phyloP scores from a whole-genome alignment of 2,113 vertebrate species.

The Zosterops lateralis region DNA sequence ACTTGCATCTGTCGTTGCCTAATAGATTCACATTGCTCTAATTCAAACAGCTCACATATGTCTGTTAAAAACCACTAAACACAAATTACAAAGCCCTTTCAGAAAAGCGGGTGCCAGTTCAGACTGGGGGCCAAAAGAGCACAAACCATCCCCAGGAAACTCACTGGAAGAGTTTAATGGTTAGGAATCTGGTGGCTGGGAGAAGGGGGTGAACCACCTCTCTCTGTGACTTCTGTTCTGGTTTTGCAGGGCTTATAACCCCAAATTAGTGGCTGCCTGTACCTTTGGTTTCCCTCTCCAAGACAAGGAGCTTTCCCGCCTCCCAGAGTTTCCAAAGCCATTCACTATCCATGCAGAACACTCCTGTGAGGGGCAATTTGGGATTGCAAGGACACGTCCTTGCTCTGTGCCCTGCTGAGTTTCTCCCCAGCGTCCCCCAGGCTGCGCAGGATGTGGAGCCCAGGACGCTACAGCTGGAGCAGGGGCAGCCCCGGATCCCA shows the following conservation, averaged over 20 bases:
- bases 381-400: background rate
- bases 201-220: background rate
- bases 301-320: background rate
- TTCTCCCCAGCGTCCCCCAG: background rate
- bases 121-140: background rate
- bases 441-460: accelerated
- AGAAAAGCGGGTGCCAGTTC: background rate
- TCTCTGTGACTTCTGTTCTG: background rate
- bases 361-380: accelerated
- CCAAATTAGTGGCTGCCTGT: background rate
- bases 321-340: background rate
- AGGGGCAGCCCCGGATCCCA: background rate
- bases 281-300: accelerated
- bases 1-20: conserved; percentile 45
- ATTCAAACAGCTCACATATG: conserved; percentile 5
- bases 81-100: background rate
- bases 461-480: accelerated
- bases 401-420: background rate
- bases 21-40: conserved; percentile 50
- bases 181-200: background rate
- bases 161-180: background rate
- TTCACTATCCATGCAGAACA: background rate
- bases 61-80: conserved; percentile 24
- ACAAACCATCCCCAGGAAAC: background rate
- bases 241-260: background rate